Percentiles rank a stretch among this genome's conserved stretches.
Evolutionary conservation across 2,113 vertebrate species (phyloP).

Genomic region (Coregonus clupeaformis): DNA sequence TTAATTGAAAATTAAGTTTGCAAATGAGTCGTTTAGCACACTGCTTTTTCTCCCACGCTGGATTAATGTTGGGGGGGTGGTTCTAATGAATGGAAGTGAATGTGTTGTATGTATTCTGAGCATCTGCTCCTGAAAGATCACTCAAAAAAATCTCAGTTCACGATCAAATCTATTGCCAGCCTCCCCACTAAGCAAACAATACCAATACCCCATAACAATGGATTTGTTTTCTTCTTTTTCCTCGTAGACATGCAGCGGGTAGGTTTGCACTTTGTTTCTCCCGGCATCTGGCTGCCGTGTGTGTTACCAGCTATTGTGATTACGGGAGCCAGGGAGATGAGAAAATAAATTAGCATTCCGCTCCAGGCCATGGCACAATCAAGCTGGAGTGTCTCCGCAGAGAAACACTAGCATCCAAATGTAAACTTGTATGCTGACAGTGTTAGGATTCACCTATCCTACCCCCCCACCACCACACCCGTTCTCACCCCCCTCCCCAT

Average conservation of each 20-base stretch:
- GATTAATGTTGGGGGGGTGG: no score
- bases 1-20: conserved; percentile 12
- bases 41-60: conserved; percentile 28
- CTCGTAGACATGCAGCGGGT: conserved; percentile 14
- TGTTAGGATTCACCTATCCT: conserved; percentile 49
- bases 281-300: conserved; percentile 29
- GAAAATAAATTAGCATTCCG: conserved; percentile 61
- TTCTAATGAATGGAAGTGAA: conserved; percentile 43
- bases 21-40: conserved; percentile 35
- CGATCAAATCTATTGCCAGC: conserved; percentile 13
- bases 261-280: conserved; percentile 14
- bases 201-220: conserved; percentile 14
- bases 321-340: conserved; percentile 46
- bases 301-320: conserved; percentile 32
- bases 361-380: conserved; percentile 54
- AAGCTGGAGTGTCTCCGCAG: conserved; percentile 43
- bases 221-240: conserved; percentile 16
- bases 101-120: conserved; percentile 24
- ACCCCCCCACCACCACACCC: not conserved
- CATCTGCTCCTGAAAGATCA: conserved; percentile 27
- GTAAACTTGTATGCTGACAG: conserved; percentile 54
- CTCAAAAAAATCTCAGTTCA: conserved; percentile 14
- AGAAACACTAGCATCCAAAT: conserved; percentile 45
- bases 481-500: not conserved
- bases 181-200: conserved; percentile 7